Percentiles rank a stretch among this genome's conserved stretches.
Conservation (phyloP, 2,113 vertebrate species). For the rabbit (Oryctolagus cuniculus) region mOryCun1.1 NC_091442.1:55619001-55619500, state of each 20-base stretch:
- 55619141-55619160: too few relatives aligned
- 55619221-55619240: too few relatives aligned
- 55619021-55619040: too few relatives aligned
- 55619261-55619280: neutral
- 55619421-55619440: neutral
- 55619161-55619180: neutral
- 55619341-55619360: neutral
- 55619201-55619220: neutral
- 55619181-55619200: too few relatives aligned
- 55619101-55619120: too few relatives aligned
- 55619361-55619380: neutral
- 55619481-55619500: slow-evolving; percentile 58
- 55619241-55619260: neutral
- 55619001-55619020: too few relatives aligned
- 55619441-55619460: neutral
- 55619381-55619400: neutral
- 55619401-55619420: neutral
- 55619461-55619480: neutral
- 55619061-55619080: too few relatives aligned
- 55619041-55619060: too few relatives aligned
- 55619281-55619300: neutral
- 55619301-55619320: neutral
- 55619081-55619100: too few relatives aligned
- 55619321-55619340: neutral
- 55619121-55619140: too few relatives aligned